Conservation (phyloP, 2,888 invertebrate genomes). For the Boloria selene region DNA sequence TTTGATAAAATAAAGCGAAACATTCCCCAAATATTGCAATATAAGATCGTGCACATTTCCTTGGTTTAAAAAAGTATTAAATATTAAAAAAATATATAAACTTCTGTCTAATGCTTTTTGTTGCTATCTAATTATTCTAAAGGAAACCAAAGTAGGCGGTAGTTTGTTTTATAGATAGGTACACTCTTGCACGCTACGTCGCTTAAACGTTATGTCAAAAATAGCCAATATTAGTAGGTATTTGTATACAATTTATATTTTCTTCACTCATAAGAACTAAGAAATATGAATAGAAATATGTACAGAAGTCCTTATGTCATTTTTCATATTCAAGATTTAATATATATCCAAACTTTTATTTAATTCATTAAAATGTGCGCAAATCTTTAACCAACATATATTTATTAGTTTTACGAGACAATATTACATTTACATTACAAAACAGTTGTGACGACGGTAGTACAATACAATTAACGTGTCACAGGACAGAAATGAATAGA, state of each 20-base stretch:
- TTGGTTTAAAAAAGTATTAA: background rate
- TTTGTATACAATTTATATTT: no score
- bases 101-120: no score
- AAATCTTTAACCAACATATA: slow-evolving; percentile 6
- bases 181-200: background rate
- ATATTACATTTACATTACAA: slow-evolving; percentile 38
- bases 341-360: background rate
- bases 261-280: no score
- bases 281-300: no score
- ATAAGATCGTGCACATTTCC: slow-evolving; percentile 17
- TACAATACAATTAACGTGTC: slow-evolving; percentile 23
- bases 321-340: background rate
- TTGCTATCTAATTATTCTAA: background rate
- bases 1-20: slow-evolving; percentile 31
- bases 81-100: no score
- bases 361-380: background rate
- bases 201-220: no score
- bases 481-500: slow-evolving; percentile 12
- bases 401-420: slow-evolving; percentile 25
- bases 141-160: background rate
- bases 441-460: slow-evolving; percentile 28
- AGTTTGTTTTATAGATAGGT: background rate
- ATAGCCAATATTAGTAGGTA: no score
- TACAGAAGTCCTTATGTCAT: no score
- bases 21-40: slow-evolving; percentile 30